Evolutionary conservation across 2,113 vertebrate species (phyloP).

Genomic region (Gymnarchus niloticus): DNA sequence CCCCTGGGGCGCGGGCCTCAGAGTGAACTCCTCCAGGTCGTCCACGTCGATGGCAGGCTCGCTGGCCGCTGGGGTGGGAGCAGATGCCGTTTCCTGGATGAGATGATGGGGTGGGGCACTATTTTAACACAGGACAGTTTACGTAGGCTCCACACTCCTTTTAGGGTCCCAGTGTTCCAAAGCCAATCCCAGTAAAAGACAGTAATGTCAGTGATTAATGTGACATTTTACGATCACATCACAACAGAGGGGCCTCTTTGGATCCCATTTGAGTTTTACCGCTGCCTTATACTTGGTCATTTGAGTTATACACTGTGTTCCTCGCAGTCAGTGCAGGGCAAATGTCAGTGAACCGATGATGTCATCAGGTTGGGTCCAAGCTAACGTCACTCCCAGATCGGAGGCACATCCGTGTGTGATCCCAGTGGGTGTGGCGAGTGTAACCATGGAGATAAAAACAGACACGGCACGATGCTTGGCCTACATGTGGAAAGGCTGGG

Average conservation of each 20-base stretch:
- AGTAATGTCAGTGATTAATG: background rate
- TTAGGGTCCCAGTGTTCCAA: background rate
- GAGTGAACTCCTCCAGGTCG: conserved; percentile 90
- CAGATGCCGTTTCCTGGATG: conserved; percentile 84
- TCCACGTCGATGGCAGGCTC: conserved; percentile 80
- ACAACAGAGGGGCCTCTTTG: background rate
- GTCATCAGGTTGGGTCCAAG: background rate
- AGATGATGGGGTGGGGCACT: background rate
- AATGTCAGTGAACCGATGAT: conserved; percentile 2
- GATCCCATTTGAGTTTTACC: background rate
- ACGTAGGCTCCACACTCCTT: background rate
- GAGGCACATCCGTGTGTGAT: background rate
- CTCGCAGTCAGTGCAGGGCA: background rate
- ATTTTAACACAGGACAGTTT: background rate
- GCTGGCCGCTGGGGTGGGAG: conserved; percentile 74
- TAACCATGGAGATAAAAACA: background rate
- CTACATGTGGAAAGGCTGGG: background rate
- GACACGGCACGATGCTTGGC: background rate
- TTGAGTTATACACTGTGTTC: background rate
- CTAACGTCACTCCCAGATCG: background rate
- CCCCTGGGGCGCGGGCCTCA: conserved; percentile 87
- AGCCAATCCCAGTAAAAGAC: background rate
- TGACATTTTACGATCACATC: background rate
- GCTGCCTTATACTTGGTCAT: background rate
- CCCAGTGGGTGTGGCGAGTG: background rate